Evolutionary conservation across 2,888 invertebrate species (phyloP), one percentile per base, ranked within the genome.

Genomic region (Phania funesta): DNA sequence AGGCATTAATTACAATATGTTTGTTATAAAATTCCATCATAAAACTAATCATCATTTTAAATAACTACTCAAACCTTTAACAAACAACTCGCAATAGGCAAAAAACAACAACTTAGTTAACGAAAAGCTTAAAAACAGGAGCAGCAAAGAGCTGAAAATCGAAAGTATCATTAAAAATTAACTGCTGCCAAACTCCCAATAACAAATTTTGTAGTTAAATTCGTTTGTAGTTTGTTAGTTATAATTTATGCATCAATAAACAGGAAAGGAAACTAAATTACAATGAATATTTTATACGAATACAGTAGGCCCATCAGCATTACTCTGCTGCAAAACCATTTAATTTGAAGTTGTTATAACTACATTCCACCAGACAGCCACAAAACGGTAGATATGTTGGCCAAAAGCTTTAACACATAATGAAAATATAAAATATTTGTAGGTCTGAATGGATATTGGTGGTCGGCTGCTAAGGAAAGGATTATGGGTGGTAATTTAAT

Each of bases 211-310:
- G 29, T 35, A 67, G 62, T 74, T 52, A 46, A 48, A 73, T n/a
- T 16, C 29, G 35, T 35, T 60, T 20, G 29, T 50, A 32, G 52
- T 62, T 62, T 5, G 24, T 60, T 26, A 13, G 16, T n/a, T 11
- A 48, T 77, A 81, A 77, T 81, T 77, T 81, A 81, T 81, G 76
- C 81, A 81, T 44, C 65, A 80, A 65, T 52, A 74, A 62, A 58
- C 65, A 38, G 26, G 11, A 75, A 67, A 67, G 29, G 29, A 8
- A 76, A 76, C 74, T 35, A 54, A 75, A 58, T 62, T 74, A 58
- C 64, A 58, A 58, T 75, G 75, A 54, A 75, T 80, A 68, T 64
- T 75, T 80, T 64, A 74, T 67, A 20, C 67, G 73, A 73, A 52
- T 67, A 60, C 76, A 52, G n/a, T 32, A 44, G 48, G 38, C 16